A percentile compares a stretch with the other conserved stretches of the same genome.
phyloP scores from a whole-genome alignment of 2,113 vertebrate species.

The Lichenostomus cassidix region DNA sequence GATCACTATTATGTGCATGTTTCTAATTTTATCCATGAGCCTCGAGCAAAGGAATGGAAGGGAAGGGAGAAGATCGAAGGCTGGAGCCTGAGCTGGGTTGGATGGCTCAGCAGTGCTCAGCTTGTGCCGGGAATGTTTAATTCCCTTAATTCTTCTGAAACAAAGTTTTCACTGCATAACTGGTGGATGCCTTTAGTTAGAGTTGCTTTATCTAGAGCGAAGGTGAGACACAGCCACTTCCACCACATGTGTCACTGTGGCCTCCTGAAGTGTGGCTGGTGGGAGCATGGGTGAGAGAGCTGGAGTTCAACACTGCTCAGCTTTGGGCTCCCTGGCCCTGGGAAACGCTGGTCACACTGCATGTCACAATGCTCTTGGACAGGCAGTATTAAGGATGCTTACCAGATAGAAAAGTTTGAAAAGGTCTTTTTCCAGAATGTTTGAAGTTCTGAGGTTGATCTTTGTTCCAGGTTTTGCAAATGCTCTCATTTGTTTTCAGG shows the following conservation, averaged over 20 bases:
- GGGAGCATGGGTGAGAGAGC: rapidly evolving
- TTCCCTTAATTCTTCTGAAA: not conserved
- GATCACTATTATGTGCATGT: not conserved
- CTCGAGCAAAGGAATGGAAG: not conserved
- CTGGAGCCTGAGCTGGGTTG: not conserved
- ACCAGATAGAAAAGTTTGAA: not conserved
- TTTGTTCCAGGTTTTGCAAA: not conserved
- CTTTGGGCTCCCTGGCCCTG: not conserved
- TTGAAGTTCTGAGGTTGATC: not conserved
- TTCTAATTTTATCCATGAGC: conserved; percentile 17
- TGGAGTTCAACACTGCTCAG: not conserved
- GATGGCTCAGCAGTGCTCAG: not conserved
- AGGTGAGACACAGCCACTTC: rapidly evolving
- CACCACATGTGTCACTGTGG: rapidly evolving
- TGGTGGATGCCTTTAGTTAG: not conserved
- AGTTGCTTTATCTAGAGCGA: not conserved
- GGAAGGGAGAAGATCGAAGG: not conserved
- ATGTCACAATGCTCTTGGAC: not conserved
- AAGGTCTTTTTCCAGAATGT: not conserved
- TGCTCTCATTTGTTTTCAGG: not conserved
- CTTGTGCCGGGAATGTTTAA: not conserved
- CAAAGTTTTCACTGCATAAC: not conserved
- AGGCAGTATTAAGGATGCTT: not conserved
- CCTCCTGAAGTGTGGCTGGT: not conserved
- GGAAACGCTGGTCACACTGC: not conserved